Evolutionary conservation across 2,113 vertebrate genomes (phyloP), one percentile per base, ranked within the genome.

Genomic region (Chlamydotis undulata): DNA sequence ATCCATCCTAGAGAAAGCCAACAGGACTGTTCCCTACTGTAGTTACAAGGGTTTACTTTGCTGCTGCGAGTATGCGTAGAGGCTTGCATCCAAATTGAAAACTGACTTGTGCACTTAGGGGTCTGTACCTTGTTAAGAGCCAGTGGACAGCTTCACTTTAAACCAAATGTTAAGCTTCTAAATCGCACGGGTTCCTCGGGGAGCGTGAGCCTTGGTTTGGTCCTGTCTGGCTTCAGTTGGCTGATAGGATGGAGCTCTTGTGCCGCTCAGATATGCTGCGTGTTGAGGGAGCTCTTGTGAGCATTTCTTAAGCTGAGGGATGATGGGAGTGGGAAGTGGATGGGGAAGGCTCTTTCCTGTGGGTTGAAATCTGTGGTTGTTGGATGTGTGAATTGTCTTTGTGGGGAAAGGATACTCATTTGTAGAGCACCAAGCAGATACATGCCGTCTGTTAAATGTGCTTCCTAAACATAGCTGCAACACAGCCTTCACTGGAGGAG

Each of bases 221-320:
- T 60, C 57, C 22, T 85, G 56, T 28, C 60, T 92, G 71, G 31
- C 26, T 75, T 76, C 56, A 74, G 15, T 9, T 90, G 65, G 19
- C 47, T 61, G 57, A 53, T 10, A 37, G 49, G 28, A 28, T 41
- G 53, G 71, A 76, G 43, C 43, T 19, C 26, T 68, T 43, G 50
- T 33, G 24, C 65, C 0, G 1, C n/a, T 70, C 12, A 35, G 49
- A 18, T 47, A 19, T 8, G 22, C 26, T 26, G 2, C 1, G 0
- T 13, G 12, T 35, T 33, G 43, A 57, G 47, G 57, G 47, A 41
- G 33, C 57, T 56, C 37, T 19, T 29, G 4, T 7, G 49, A 41
- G 16, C 10, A 4, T 18, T 68, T 60, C 31, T 41, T 59, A n/a
- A 90, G 31, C 67, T 41, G 8, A 53, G 45, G 50, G 21, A 6